Evolutionary conservation across 2,113 vertebrate genomes (phyloP).

Genomic region (Emydocephalus ijimae): DNA sequence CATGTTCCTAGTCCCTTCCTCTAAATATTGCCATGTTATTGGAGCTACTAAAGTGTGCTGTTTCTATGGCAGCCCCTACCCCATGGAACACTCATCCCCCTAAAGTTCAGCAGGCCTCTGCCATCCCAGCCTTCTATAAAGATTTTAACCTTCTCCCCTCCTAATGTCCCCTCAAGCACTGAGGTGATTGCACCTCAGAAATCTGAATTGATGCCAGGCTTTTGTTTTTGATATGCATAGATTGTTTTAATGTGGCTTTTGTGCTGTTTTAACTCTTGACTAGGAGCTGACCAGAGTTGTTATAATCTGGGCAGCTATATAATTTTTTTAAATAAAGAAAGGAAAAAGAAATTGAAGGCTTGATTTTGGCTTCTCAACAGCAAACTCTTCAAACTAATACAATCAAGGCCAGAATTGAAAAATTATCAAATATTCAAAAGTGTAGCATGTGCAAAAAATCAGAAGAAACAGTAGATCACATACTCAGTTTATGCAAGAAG

Average conservation of each 20-base stretch:
- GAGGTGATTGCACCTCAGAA: neutral
- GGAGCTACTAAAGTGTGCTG: too few relatives aligned
- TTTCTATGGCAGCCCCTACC: too few relatives aligned
- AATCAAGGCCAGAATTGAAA: neutral
- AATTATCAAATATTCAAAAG: neutral
- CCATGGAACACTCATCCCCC: too few relatives aligned
- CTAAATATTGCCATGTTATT: too few relatives aligned
- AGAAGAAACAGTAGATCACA: neutral
- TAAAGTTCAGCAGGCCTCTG: too few relatives aligned
- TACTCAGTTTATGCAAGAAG: neutral
- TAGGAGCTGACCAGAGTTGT: neutral
- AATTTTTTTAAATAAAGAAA: neutral
- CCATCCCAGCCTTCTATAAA: too few relatives aligned
- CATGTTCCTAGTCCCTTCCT: too few relatives aligned
- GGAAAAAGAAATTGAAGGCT: neutral
- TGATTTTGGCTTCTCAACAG: neutral
- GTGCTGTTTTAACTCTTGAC: neutral
- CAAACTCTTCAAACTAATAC: neutral
- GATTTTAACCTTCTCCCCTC: too few relatives aligned
- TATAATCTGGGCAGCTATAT: neutral
- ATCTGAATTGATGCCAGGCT: neutral
- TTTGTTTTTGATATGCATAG: neutral
- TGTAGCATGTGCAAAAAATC: neutral
- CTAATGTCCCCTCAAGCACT: too few relatives aligned
- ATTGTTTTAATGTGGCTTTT: neutral